phyloP scores from a whole-genome alignment of 2,797 vertebrate species.

The Helarctos malayanus region DNA sequence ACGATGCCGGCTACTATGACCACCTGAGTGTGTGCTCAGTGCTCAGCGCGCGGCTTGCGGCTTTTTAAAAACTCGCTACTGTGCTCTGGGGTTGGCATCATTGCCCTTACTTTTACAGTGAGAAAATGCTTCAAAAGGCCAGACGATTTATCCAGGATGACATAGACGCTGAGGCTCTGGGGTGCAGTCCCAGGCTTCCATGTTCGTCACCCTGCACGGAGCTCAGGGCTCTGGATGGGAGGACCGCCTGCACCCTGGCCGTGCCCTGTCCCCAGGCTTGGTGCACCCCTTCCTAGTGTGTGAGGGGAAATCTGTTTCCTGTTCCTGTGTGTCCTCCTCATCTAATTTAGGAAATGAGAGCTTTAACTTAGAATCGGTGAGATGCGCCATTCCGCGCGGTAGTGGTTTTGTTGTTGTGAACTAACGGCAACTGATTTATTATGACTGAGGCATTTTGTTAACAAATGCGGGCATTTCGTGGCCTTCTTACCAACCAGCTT shows the following conservation, averaged over 20 bases:
- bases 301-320: not conserved
- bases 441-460: not conserved
- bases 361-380: not conserved
- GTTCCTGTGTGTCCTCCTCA: not conserved
- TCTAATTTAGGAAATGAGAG: not conserved
- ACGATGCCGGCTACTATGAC: rapidly evolving
- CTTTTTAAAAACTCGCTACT: not conserved
- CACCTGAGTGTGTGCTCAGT: rapidly evolving
- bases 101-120: no score
- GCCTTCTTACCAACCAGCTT: not conserved
- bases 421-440: not conserved
- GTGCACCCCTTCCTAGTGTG: not conserved
- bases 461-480: not conserved
- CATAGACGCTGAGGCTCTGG: not conserved
- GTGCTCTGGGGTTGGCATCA: rapidly evolving
- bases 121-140: not conserved
- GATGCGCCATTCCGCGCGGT: not conserved
- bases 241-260: rapidly evolving
- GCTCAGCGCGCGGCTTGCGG: not conserved
- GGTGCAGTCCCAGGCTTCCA: rapidly evolving
- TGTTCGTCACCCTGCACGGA: no score
- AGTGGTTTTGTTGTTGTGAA: not conserved
- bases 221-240: no score
- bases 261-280: not conserved
- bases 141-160: rapidly evolving